Conservation (phyloP, 2,113 vertebrate genomes). For the Acrocephalus arundinaceus region DNA sequence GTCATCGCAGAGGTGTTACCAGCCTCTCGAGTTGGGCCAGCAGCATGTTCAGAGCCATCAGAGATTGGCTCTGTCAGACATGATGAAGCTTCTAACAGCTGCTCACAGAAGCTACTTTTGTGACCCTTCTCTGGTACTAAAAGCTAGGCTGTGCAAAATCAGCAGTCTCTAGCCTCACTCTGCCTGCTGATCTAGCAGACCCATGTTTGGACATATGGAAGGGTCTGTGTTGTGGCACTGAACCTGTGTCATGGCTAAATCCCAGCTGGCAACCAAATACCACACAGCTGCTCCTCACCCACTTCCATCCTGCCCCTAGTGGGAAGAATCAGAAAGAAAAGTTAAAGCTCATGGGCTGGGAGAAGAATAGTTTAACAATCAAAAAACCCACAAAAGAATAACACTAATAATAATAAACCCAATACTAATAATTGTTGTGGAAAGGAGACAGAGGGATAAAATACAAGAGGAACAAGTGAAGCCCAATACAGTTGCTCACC, state of each 20-base stretch:
- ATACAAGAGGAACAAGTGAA: not conserved
- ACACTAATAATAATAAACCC: not conserved
- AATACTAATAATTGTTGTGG: not conserved
- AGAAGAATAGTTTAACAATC: not conserved
- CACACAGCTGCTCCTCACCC: not conserved
- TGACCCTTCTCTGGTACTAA: not conserved
- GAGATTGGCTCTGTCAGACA: not conserved
- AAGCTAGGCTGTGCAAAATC: not conserved
- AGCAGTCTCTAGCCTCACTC: not conserved
- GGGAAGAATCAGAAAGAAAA: not conserved
- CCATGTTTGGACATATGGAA: not conserved
- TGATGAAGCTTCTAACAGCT: not conserved
- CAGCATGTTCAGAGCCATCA: not conserved
- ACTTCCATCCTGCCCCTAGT: not conserved
- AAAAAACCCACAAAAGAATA: not conserved
- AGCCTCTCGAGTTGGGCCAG: not conserved
- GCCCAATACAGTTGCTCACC: not conserved
- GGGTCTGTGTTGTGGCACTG: not conserved
- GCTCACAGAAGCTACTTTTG: not conserved
- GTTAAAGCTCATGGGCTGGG: not conserved
- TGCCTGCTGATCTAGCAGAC: not conserved
- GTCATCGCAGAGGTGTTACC: not conserved
- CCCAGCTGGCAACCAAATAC: not conserved
- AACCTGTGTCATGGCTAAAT: not conserved
- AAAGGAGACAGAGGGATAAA: not conserved